Evolutionary conservation across 2,888 invertebrate genomes (phyloP), one percentile per base, ranked within the genome.

Genomic region (Drosophila antonietae): DNA sequence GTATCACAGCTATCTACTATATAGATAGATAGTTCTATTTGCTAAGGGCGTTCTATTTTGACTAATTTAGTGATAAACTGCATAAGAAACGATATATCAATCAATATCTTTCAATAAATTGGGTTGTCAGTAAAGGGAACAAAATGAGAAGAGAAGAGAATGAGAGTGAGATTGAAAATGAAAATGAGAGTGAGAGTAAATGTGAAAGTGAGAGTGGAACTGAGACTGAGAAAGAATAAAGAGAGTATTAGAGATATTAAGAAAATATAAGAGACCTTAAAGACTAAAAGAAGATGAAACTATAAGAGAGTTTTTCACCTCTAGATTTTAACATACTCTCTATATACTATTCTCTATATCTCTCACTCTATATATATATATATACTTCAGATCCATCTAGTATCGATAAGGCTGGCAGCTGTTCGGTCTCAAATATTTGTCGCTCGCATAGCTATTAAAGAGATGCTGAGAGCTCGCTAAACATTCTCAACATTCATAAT

Each of bases 401-500:
- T 41, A 56, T 44, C 47, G 56, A 15, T 35, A 46, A 9, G 35
- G 0, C 23, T 9, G 44, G 12, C 53, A 49, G 53, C 53, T 53
- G 47, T 31, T 51, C 23, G 55, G 10, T 12, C 2, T 47, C 18
- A 68, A 53, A 41, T 53, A 58, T 68, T 68, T 67, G 55, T 43
- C 56, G 43, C 39, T 67, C 52, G 39, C 33, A 64, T 64, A 49
- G n/a, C 47, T 39, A 43, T 57, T 53, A 53, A 49, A 49, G 53
- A 53, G 23, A 39, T n/a, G 56, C 41, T 64, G 64, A 51, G 35
- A 66, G 59, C 51, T 55, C 49, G 53, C 33, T 41, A 59, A 47
- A 44, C 73, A 75, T 75, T 78, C 75, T 51, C 57, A 31, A 33
- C 72, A 79, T 79, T 84, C 75, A 80, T 75, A 81, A 84, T 81